These are phyloP conservation scores for Pterocles gutturalis DNA, from an alignment of 2,113 vertebrate genomes.

Conservation along the genomic window DNA sequence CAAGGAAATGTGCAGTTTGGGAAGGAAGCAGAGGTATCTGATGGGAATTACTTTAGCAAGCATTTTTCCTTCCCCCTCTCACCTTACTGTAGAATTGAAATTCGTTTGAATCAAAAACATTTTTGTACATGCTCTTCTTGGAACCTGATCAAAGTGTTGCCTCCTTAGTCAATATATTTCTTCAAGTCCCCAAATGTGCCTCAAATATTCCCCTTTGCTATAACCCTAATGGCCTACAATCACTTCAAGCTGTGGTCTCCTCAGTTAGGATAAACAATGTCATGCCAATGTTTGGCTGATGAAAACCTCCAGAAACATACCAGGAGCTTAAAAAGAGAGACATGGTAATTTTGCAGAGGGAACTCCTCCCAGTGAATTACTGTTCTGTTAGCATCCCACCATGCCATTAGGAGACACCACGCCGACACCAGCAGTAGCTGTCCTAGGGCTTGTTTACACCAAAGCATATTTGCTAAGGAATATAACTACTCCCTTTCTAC, in stretches of 20 bases:
- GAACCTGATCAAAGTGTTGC: background rate
- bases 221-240: background rate
- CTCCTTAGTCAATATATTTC: background rate
- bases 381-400: background rate
- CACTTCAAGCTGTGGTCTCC: background rate
- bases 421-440: background rate
- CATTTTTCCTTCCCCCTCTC: background rate
- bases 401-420: background rate
- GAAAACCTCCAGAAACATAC: constrained; percentile 16
- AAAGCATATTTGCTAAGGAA: background rate
- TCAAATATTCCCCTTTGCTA: background rate
- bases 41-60: background rate
- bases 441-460: background rate
- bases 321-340: background rate
- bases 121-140: background rate
- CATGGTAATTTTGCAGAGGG: background rate
- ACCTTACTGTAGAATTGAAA: background rate
- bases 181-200: background rate
- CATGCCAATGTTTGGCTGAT: background rate
- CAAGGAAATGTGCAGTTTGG: background rate
- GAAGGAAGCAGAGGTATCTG: background rate
- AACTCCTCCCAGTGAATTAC: constrained; percentile 22
- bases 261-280: background rate
- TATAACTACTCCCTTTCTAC: background rate
- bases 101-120: background rate